Base-by-base conservation (phyloP, 2,888 invertebrate genomes). In the Chymomyza fuscimana region DNA sequence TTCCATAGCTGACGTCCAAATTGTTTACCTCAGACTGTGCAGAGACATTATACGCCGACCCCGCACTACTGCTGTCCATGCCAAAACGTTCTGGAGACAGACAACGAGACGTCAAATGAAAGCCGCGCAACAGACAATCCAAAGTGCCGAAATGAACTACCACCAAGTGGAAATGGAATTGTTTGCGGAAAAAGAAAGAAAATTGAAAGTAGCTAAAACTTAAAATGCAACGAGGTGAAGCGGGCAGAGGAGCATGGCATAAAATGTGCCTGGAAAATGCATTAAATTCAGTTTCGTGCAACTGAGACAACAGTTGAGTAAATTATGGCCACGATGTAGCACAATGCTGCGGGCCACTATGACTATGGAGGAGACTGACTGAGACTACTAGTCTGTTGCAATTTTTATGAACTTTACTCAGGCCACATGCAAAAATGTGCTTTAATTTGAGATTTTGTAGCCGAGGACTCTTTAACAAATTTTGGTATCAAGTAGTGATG, bases 271-370 rank as follows among this genome's bases (percentile, higher is more conserved):
- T 77, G 72, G 82, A 65, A 74, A 83, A 83, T 81, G 83, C 83
- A 83, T 83, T 85, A 83, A 83, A 83, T 83, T 83, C 83, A 85
- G 83, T 83, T 85, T 77, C 83, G 72, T 82, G 81, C 83, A 81
- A 83, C 83, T 83, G 83, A 83, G 83, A 85, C 83, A 83, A 85
- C 83, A 82, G 85, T 83, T 83, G 83, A 83, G 83, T 83, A 83
- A 83, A 83, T 83, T 83, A 83, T 83, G 82, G 85, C 81, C 74
- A 81, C 74, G 69, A 80, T 69, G 65, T 36, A 62, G 73, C 67
- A 40, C 29, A 46, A 52, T 46, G 51, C 61, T 58, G 60, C 63
- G 56, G 60, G 50, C 59, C 29, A 32, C 32, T 32, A 32, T 32
- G 32, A 32, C 5, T 32, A 32, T 32, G 32, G 7, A 9, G 32